Base-by-base conservation (phyloP, 2,797 vertebrate genomes). In the Neosalanx taihuensis region DNA sequence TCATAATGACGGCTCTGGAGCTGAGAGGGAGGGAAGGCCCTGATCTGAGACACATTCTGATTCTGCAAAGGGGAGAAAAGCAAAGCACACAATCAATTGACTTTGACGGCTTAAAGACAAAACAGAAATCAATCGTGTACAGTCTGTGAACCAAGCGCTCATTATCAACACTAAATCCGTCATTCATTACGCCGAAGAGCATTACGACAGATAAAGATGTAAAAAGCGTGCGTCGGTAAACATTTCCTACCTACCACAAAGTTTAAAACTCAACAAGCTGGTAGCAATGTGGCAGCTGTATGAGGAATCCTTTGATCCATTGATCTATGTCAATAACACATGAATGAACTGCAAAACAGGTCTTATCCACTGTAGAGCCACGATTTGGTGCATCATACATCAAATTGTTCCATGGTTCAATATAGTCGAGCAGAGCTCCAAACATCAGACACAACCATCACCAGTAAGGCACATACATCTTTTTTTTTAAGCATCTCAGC, bases 1-100 rank as follows among this genome's bases (percentile, higher is more conserved):
- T 72, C 73, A 53, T 74, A 77, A 77, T 77, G 72, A 74, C 67
- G 65, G 37, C 23, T 20, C n/a, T 35, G 18, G 68, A 57, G 68
- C 26, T 51, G n/a, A 10, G 23, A 20, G 9, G 18, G 64, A 1
- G n/a, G 17, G 17, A 4, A 15, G 13, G n/a, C 29, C 5, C 53
- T 23, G 7, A 33, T 6, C 46, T 51, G 46, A 5, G 6, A 13
- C 18, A 13, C 37, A 5, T 35, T 64, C 3, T 46, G 33, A 37
- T 64, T 26, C 57, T 5, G 17, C 63, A 23, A 20, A 7, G 37
- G 35, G 7, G n/a, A 23, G 9, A 13, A 6, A 41, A 37, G n/a
- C 41, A 12, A 64, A 41, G 1, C 5, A 17, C 26, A 13, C 37
- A 35, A n/a, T 37, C 30, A 64, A 64, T 33, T 20, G 58, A 18